Conservation (phyloP, 2,113 vertebrate genomes). For the Podilymbus podiceps region DNA sequence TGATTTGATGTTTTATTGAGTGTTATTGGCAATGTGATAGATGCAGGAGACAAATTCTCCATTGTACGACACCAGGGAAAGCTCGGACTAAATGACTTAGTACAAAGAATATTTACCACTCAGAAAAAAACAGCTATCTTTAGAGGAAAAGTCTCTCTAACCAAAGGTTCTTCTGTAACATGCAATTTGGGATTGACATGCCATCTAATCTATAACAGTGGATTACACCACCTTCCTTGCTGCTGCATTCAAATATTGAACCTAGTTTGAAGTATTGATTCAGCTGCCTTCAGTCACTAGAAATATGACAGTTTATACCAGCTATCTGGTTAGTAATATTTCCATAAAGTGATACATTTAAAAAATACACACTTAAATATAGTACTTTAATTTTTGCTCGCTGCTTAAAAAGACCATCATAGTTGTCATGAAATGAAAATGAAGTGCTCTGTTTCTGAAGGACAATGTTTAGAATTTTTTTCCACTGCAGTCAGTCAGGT, state of each 20-base stretch:
- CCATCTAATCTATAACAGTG: conserved; percentile 15
- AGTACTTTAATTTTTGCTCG: conserved; percentile 48
- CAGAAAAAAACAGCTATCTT: neutral
- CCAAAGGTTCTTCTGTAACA: neutral
- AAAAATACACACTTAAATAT: conserved; percentile 43
- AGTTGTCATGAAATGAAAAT: conserved; percentile 34
- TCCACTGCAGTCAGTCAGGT: neutral
- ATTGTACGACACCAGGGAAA: neutral
- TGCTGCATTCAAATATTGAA: conserved; percentile 42
- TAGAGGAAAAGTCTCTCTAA: neutral
- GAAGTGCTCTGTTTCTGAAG: neutral
- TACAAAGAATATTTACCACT: neutral
- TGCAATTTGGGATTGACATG: conserved; percentile 16
- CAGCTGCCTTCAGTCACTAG: conserved; percentile 19
- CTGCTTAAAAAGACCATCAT: conserved; percentile 21
- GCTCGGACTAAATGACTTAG: neutral
- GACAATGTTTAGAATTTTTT: conserved; percentile 11
- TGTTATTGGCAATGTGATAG: neutral
- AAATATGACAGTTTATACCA: conserved; percentile 36
- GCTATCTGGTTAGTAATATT: conserved; percentile 51
- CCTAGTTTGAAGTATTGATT: conserved; percentile 38
- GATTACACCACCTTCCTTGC: conserved; percentile 29
- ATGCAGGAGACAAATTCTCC: neutral
- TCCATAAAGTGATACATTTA: conserved; percentile 29
- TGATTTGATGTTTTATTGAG: conserved; percentile 25